Evolutionary conservation across 2,113 vertebrate species (phyloP).

Genomic region (Pygoscelis antarcticus): DNA sequence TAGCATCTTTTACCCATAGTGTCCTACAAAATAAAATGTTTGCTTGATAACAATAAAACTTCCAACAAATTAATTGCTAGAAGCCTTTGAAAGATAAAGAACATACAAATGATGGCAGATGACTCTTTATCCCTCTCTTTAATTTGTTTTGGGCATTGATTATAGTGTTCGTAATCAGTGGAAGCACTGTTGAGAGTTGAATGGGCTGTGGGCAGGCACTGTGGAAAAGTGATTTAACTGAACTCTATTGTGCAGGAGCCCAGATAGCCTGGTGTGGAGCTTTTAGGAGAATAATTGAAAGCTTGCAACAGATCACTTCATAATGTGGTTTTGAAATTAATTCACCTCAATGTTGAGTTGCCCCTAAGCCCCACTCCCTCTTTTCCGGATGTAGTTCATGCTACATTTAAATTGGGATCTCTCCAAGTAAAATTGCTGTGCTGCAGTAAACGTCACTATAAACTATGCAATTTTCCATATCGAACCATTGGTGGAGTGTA

Average conservation of each 20-base stretch:
- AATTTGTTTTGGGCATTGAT: slow-evolving; percentile 56
- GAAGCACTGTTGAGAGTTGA: neutral
- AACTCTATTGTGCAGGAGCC: neutral
- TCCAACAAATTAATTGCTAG: slow-evolving; percentile 37
- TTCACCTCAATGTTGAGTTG: neutral
- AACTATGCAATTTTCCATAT: neutral
- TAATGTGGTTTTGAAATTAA: neutral
- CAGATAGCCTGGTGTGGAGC: neutral
- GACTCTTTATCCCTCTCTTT: neutral
- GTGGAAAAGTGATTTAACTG: neutral
- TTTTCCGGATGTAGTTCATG: neutral
- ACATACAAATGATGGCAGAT: neutral
- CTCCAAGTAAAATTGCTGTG: neutral
- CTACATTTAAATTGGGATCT: neutral
- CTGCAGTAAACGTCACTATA: neutral
- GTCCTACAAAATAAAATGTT: slow-evolving; percentile 25
- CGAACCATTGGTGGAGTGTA: neutral
- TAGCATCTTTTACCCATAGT: neutral
- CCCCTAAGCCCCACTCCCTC: neutral
- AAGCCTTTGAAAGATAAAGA: slow-evolving; percentile 34
- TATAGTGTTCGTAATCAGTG: neutral
- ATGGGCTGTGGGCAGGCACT: neutral
- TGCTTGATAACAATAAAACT: slow-evolving; percentile 46
- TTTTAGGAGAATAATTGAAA: neutral
- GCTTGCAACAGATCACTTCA: neutral